Conservation (phyloP, 2,888 invertebrate genomes). For the Anoncus sp. region DNA sequence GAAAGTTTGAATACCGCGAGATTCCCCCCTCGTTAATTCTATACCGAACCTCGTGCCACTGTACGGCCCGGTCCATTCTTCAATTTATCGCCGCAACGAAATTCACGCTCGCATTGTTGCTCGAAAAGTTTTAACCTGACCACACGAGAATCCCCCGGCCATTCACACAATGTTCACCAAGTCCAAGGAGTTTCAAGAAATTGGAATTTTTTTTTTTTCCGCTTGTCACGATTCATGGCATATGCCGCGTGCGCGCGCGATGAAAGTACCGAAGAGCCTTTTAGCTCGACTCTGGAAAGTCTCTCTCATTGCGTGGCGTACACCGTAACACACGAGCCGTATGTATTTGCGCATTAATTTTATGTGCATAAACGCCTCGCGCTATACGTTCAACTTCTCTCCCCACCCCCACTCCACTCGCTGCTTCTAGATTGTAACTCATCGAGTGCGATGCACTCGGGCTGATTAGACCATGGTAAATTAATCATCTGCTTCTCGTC, state of each 20-base stretch:
- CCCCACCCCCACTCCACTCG: no score
- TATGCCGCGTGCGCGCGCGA: slow-evolving; percentile 21
- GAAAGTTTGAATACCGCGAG: no score
- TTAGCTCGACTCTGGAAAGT: slow-evolving; percentile 51
- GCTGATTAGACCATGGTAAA: slow-evolving; percentile 44
- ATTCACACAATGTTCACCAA: not conserved
- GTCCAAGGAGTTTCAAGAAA: slow-evolving; percentile 5
- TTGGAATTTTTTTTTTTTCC: slow-evolving; percentile 49
- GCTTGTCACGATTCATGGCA: slow-evolving; percentile 22
- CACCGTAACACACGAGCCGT: slow-evolving; percentile 28
- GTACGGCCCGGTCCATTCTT: no score
- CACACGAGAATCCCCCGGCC: slow-evolving; percentile 14
- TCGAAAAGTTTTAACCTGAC: slow-evolving; percentile 13
- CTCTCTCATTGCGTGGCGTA: slow-evolving; percentile 42
- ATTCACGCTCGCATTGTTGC: not conserved
- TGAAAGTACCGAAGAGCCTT: slow-evolving; percentile 50
- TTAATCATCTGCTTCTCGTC: slow-evolving; percentile 48
- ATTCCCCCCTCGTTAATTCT: no score
- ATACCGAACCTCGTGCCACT: no score
- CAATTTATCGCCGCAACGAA: no score
- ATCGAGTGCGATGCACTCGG: slow-evolving; percentile 58
- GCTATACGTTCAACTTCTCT: slow-evolving; percentile 19
- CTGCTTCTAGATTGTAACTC: slow-evolving; percentile 12
- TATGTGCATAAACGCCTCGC: slow-evolving; percentile 40
- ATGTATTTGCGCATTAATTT: slow-evolving; percentile 49